Conservation (phyloP, 2,797 vertebrate genomes). For the Psittacula derbiana region DNA sequence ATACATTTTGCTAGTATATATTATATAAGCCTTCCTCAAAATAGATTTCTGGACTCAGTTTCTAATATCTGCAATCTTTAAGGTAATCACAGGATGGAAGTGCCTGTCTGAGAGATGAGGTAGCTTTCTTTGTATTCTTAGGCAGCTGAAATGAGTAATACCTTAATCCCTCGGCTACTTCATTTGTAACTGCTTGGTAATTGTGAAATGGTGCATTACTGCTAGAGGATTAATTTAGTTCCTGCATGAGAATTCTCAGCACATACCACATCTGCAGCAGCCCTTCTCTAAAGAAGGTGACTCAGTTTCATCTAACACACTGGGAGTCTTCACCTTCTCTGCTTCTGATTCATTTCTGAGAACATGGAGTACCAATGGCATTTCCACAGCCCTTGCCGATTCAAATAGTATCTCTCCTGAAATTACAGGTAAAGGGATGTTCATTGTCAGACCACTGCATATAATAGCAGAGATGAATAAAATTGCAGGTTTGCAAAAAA, state of each 20-base stretch:
- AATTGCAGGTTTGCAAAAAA: slow-evolving; percentile 3
- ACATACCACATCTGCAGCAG: slow-evolving; percentile 20
- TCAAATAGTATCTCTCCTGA: background rate
- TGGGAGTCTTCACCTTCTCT: slow-evolving; percentile 7
- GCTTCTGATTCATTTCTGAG: slow-evolving; percentile 23
- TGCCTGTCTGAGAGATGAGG: slow-evolving; percentile 35
- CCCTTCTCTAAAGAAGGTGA: slow-evolving; percentile 46
- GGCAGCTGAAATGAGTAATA: slow-evolving; percentile 63
- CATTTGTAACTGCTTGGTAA: slow-evolving; percentile 63
- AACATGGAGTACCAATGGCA: background rate
- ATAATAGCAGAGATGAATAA: background rate
- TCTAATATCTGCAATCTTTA: background rate
- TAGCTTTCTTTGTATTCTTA: slow-evolving; percentile 22
- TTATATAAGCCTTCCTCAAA: background rate
- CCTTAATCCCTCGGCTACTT: slow-evolving; percentile 40
- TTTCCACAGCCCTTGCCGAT: background rate
- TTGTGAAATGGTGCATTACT: slow-evolving; percentile 53
- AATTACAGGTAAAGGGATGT: background rate
- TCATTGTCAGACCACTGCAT: background rate
- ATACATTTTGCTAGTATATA: background rate
- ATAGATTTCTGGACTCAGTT: background rate
- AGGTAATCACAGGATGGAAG: background rate
- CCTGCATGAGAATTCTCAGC: slow-evolving; percentile 18
- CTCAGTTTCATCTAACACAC: slow-evolving; percentile 27
- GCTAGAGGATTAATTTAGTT: slow-evolving; percentile 53